Conservation (phyloP, 2,888 invertebrate species). For the Hylaea fasciaria region DNA sequence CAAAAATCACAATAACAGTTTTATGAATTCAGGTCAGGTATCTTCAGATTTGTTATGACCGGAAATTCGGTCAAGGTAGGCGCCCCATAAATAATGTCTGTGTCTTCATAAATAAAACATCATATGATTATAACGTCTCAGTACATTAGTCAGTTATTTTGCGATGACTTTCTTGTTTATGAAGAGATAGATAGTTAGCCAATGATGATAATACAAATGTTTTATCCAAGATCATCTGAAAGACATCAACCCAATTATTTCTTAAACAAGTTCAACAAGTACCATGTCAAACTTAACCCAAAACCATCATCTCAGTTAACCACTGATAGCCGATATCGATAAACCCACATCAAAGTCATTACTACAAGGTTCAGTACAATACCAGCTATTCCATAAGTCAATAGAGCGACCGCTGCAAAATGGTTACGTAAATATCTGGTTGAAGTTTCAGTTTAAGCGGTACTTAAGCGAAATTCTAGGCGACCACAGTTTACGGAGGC, state of each 20-base stretch:
- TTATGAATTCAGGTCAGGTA: conserved; percentile 20
- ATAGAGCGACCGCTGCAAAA: conserved; percentile 20
- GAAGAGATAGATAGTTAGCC: background rate
- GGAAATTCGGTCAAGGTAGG: conserved; percentile 30
- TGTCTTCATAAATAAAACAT: conserved; percentile 18
- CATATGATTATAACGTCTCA: background rate
- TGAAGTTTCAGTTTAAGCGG: conserved; percentile 52
- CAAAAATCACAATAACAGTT: conserved; percentile 15
- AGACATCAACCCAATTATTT: background rate
- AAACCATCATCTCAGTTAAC: conserved; percentile 9
- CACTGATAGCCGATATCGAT: conserved; percentile 8
- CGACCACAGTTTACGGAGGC: conserved; percentile 55
- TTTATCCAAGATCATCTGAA: too few species aligned
- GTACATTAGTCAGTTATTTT: background rate
- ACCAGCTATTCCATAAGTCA: conserved; percentile 24
- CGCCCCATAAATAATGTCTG: conserved; percentile 8
- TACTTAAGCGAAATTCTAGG: conserved; percentile 56
- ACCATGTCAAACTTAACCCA: conserved; percentile 14
- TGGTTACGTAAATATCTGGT: conserved; percentile 52
- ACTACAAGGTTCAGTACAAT: conserved; percentile 17
- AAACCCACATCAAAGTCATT: conserved; percentile 22
- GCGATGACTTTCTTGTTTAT: background rate
- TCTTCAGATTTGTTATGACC: conserved; percentile 10
- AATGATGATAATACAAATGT: too few species aligned
- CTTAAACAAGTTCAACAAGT: background rate